Conservation (phyloP, 92 coral and sea anemone species). For the Epizoanthus fatuus region DNA sequence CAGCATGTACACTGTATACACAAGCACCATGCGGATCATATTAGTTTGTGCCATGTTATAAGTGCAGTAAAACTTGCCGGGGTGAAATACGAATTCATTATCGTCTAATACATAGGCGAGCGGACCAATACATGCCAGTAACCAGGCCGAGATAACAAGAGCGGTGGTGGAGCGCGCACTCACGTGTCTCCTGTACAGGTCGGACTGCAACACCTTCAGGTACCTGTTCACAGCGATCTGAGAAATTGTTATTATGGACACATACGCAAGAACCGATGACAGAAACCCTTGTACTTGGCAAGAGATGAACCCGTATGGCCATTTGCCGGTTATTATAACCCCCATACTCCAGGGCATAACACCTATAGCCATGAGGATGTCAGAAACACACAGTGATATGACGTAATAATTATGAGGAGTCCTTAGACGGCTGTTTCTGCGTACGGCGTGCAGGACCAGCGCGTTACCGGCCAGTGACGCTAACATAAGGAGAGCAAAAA, state of each 20-base stretch:
- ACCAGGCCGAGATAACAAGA: slow-evolving; percentile 65
- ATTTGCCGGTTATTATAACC: slow-evolving; percentile 67
- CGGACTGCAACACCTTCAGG: slow-evolving; percentile 70
- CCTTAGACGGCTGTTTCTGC: slow-evolving; percentile 63
- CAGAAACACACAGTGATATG: slow-evolving; percentile 67
- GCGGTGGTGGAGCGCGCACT: slow-evolving; percentile 46
- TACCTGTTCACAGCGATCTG: slow-evolving; percentile 82
- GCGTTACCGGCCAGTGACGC: slow-evolving; percentile 69
- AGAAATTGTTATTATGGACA: slow-evolving; percentile 77
- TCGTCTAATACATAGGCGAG: slow-evolving; percentile 45
- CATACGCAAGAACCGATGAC: slow-evolving; percentile 75
- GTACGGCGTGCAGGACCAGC: slow-evolving; percentile 62
- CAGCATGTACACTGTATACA: slow-evolving; percentile 54
- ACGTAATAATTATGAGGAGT: slow-evolving; percentile 67
- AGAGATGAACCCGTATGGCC: slow-evolving; percentile 57
- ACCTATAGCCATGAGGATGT: slow-evolving; percentile 74
- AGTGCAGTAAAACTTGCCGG: slow-evolving; percentile 79
- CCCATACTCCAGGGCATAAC: slow-evolving; percentile 75
- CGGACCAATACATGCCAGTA: slow-evolving; percentile 65
- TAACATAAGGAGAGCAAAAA: slow-evolving; percentile 48
- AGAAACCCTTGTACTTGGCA: slow-evolving; percentile 82
- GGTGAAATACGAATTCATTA: slow-evolving; percentile 66
- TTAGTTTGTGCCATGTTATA: slow-evolving; percentile 42
- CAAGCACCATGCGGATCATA: slow-evolving; percentile 39
- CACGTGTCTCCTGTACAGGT: slow-evolving; percentile 55